Percentiles rank a stretch among this genome's conserved stretches.
These are phyloP conservation scores for Mycetomoellerius zeteki DNA, from an alignment of 1,140 invertebrate species.

Conservation along the genomic window DNA sequence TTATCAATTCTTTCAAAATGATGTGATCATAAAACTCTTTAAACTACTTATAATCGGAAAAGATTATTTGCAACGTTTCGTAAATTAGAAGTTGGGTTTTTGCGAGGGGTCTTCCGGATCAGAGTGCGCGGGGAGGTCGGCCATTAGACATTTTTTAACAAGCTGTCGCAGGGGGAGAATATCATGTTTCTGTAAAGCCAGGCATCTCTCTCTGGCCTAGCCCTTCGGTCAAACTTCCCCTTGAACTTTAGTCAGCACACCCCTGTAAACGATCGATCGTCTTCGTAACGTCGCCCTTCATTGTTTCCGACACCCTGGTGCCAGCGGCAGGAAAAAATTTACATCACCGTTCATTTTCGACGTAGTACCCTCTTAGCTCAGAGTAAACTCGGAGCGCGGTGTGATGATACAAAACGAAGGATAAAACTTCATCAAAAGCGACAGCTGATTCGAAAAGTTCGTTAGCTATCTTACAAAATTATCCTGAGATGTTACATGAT, in stretches of 20 bases:
- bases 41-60: not conserved
- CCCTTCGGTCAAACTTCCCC: slow-evolving; percentile 69
- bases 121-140: slow-evolving; percentile 72
- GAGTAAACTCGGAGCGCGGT: slow-evolving; percentile 65
- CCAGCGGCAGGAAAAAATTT: slow-evolving; percentile 79
- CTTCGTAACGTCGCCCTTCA: slow-evolving; percentile 77
- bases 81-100: slow-evolving; percentile 75
- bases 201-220: slow-evolving; percentile 30
- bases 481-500: not conserved
- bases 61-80: slow-evolving; percentile 47
- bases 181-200: slow-evolving; percentile 83
- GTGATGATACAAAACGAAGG: slow-evolving; percentile 65
- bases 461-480: slow-evolving; percentile 39
- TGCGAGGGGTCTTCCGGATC: slow-evolving; percentile 70
- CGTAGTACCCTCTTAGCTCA: slow-evolving; percentile 43
- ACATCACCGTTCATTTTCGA: slow-evolving; percentile 76
- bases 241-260: slow-evolving; percentile 75
- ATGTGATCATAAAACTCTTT: not conserved
- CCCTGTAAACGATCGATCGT: slow-evolving; percentile 69
- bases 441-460: slow-evolving; percentile 18
- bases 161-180: slow-evolving; percentile 78
- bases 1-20: not conserved
- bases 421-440: slow-evolving; percentile 41
- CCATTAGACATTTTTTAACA: slow-evolving; percentile 84
- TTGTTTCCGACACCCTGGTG: slow-evolving; percentile 81